Base-by-base conservation (phyloP, 1,140 invertebrate species). In the Psix sp. region DNA sequence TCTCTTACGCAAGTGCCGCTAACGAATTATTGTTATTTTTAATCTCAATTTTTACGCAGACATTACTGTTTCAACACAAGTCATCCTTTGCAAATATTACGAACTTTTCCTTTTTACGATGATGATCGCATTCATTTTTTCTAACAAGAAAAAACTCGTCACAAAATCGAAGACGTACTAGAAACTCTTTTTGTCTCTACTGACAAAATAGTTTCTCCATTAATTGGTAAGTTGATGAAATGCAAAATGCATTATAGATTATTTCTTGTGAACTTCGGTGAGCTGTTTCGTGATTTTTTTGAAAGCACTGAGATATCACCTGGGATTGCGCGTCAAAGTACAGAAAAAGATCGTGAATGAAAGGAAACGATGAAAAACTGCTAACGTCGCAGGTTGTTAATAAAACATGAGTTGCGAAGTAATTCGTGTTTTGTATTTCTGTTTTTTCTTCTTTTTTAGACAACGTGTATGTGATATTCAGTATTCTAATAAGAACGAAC, bases 301-400 rank as follows among this genome's bases (percentile, higher is more conserved):
- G 29, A 73, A 5, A 13, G 10, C 33, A 31, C 10, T 2, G 24
- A 29, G 29, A 57, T 40, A 65, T 54, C 42, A 42, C 24, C 35
- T 21, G 59, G 62, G 76, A 63, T 74, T 71, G 77, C 14, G 36
- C 72, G 75, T 77, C 75, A 78, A 80, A 71, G 75, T 60, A 45
- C 51, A 75, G 66, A 77, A 76, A 76, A 65, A 54, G 65, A 59
- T 74, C 31, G 49, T 51, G 48, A 60, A 63, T 42, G 49, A 71
- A 62, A 73, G 52, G 74, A 75, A 72, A 65, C 35, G 45, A 31
- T 52, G 39, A 62, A 63, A 76, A 78, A 63, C 29, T 36, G 29
- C 38, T 14, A n/a, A 39, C 18, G n/a, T 45, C 52, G 29, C 29
- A 35, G 20, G 17, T 76, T 39, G 62, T 76, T 51, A 68, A 78